Conservation (phyloP, 2,113 vertebrate species). For the Ciconia maguari region DNA sequence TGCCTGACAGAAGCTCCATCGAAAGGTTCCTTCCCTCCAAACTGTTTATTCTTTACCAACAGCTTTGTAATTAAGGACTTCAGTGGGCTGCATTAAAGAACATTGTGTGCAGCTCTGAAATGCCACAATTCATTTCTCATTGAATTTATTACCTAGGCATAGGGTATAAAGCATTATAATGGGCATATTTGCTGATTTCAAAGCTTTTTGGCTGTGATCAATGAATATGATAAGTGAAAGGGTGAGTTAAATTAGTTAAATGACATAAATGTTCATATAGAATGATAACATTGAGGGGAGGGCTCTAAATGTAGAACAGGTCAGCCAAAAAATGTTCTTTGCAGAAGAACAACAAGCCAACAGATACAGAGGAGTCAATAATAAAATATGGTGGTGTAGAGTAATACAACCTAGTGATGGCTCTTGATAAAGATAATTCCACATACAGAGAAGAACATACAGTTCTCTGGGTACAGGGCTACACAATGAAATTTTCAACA, state of each 20-base stretch:
- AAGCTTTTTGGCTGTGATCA: background rate
- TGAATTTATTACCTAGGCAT: background rate
- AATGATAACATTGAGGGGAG: background rate
- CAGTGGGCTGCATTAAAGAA: background rate
- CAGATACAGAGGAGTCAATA: background rate
- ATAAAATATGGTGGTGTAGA: background rate
- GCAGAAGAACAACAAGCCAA: background rate
- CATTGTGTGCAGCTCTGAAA: background rate
- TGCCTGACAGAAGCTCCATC: background rate
- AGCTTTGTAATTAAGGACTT: background rate
- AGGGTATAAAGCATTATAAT: background rate
- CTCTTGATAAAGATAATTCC: background rate
- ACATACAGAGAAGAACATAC: background rate
- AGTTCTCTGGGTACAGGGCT: background rate
- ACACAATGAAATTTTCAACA: background rate
- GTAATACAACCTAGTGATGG: background rate
- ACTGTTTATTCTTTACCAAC: background rate
- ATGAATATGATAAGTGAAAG: background rate
- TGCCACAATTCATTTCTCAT: background rate
- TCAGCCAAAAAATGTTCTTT: background rate
- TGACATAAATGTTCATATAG: background rate
- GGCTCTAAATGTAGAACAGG: background rate
- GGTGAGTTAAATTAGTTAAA: background rate
- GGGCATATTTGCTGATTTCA: background rate
- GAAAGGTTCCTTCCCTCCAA: background rate